Evolutionary conservation across 2,888 invertebrate species (phyloP), one percentile per base, ranked within the genome.

Genomic region (Aromia moschata): DNA sequence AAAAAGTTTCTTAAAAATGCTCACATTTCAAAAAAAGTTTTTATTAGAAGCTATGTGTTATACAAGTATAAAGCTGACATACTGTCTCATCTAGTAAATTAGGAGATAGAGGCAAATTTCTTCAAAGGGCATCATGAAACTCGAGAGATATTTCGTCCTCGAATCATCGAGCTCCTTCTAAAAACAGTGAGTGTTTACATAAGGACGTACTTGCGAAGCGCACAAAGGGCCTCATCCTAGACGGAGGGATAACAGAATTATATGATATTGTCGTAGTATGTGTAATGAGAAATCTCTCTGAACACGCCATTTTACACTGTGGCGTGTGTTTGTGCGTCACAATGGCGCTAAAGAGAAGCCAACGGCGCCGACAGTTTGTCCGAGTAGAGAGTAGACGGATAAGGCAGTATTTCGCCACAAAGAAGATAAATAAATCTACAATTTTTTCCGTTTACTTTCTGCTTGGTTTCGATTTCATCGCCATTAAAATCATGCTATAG

Each of bases 191-290:
- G 41, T 53, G 52, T 47, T 47, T 56, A 56, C 43, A 33, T 31
- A 18, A 31, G 15, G 31, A 36, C 36, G 41, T 45, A 11, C 40
- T 37, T 33, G 51, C 30, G 46, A 31, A 56, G 17, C 17, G 25
- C 44, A 37, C 43, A 58, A 49, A 47, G 37, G 16, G 43, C 9
- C 40, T 17, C 47, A 41, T 49, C 58, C 49, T 20, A 25, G 58
- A 49, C 54, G 53, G 31, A 20, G 25, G 33, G 53, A 36, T 25
- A 58, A 47, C 47, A 36, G 44, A 54, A 54, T 61, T 49, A 61
- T 61, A 49, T 45, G 60, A 65, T 65, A 67, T 67, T 67, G 61
- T 60, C 62, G 58, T 58, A 60, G 65, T 65, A 62, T 65, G 62
- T 54, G 63, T 60, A 58, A 63, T 63, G 62, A 64, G 60, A 60